These are phyloP conservation scores for Erpetoichthys calabaricus DNA, from an alignment of 2,797 vertebrate species.

Conservation along the genomic window DNA sequence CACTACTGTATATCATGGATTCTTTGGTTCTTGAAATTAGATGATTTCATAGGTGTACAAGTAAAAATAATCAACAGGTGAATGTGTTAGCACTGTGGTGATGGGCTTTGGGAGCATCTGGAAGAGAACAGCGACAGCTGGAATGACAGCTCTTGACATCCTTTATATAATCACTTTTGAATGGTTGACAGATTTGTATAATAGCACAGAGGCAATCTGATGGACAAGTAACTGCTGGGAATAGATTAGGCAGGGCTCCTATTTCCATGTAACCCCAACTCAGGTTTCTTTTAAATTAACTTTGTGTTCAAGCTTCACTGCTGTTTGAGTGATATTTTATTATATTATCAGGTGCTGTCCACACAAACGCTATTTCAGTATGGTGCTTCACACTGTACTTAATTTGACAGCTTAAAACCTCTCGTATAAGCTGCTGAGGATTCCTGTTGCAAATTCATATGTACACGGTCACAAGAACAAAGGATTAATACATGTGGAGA, in stretches of 20 bases:
- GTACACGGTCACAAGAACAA: too few species aligned
- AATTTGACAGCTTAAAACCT: too few species aligned
- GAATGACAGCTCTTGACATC: slow-evolving; percentile 32
- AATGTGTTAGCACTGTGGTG: slow-evolving; percentile 17
- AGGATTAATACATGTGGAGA: too few species aligned
- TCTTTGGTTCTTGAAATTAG: too few species aligned
- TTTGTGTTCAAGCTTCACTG: neutral
- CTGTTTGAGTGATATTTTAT: neutral
- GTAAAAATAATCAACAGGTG: neutral
- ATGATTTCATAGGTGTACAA: neutral
- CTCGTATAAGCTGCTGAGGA: too few species aligned
- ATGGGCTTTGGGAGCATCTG: slow-evolving; percentile 17
- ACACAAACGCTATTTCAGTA: neutral
- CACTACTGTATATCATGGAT: too few species aligned
- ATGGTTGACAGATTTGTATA: slow-evolving; percentile 37
- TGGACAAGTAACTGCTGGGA: slow-evolving; percentile 34
- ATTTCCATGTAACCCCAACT: slow-evolving; percentile 33
- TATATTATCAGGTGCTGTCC: neutral
- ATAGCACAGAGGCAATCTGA: slow-evolving; percentile 29
- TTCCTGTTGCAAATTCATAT: too few species aligned
- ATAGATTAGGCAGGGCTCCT: slow-evolving; percentile 33
- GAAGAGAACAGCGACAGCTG: slow-evolving; percentile 31
- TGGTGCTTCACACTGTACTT: too few species aligned
- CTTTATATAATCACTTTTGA: slow-evolving; percentile 41
- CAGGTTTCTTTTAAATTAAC: slow-evolving; percentile 26